Evolutionary conservation across 2,888 invertebrate genomes (phyloP).

Genomic region (Anoplius nigerrimus): DNA sequence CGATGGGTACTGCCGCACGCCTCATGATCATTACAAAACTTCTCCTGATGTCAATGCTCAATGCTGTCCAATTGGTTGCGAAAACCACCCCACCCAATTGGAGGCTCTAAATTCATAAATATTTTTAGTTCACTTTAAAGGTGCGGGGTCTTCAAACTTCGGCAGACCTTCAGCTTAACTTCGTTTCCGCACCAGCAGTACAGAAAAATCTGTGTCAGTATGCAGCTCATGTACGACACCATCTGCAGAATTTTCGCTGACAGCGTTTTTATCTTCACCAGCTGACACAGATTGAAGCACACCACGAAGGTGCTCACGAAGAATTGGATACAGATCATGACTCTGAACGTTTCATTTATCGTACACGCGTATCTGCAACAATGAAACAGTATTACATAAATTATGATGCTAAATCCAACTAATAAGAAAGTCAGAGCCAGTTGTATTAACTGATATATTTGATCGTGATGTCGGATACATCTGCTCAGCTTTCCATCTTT

Average conservation of each 20-base stretch:
- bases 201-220: conserved; percentile 53
- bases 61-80: conserved; percentile 19
- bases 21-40: conserved; percentile 27
- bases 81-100: conserved; percentile 11
- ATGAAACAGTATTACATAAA: too few species aligned
- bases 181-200: conserved; percentile 60
- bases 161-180: conserved; percentile 30
- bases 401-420: too few species aligned
- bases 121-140: too few species aligned
- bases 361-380: conserved; percentile 14
- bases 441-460: conserved; percentile 33
- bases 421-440: too few species aligned
- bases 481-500: not conserved
- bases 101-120: conserved; percentile 20
- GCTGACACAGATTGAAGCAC: conserved; percentile 21
- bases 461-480: conserved; percentile 25
- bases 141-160: too few species aligned
- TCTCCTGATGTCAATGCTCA: conserved; percentile 9
- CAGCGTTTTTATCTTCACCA: not conserved
- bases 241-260: not conserved
- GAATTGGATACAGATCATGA: conserved; percentile 20
- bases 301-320: conserved; percentile 6
- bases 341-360: conserved; percentile 19
- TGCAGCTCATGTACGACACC: conserved; percentile 30
- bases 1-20: conserved; percentile 29